Evolutionary conservation across 2,113 vertebrate species (phyloP).

Genomic region (Chloropsis hardwickii): DNA sequence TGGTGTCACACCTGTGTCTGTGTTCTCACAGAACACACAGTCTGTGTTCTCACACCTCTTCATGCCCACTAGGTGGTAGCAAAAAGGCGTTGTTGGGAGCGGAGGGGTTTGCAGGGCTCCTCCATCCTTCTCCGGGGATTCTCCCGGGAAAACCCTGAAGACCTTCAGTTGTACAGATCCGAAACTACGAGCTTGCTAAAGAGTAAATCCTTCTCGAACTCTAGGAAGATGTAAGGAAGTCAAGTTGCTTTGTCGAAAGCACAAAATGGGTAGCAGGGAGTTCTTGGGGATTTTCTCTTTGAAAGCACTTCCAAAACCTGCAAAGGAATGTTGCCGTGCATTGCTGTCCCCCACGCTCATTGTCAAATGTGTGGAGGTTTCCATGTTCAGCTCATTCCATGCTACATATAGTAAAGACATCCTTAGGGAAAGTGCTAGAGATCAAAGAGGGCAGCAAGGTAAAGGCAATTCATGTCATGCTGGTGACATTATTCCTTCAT

Average conservation of each 20-base stretch:
- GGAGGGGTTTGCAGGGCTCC: fast-evolving
- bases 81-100: neutral
- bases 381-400: neutral
- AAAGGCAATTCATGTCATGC: neutral
- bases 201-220: neutral
- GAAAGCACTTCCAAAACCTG: neutral
- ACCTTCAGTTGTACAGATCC: neutral
- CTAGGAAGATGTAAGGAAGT: neutral
- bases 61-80: slow-evolving; percentile 38
- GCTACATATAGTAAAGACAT: neutral
- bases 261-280: neutral
- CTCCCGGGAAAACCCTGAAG: too few relatives aligned
- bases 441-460: neutral
- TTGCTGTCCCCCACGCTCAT: neutral
- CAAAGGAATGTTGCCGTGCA: neutral
- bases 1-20: too few relatives aligned
- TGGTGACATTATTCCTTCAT: neutral
- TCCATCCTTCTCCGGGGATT: fast-evolving
- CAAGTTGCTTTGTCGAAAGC: neutral
- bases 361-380: neutral
- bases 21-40: too few relatives aligned
- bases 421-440: neutral
- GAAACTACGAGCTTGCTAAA: neutral
- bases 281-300: neutral
- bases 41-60: too few relatives aligned